Evolutionary conservation across 1,140 invertebrate genomes (phyloP), one percentile per base, ranked within the genome.

Genomic region (Lasioglossum baleicum): DNA sequence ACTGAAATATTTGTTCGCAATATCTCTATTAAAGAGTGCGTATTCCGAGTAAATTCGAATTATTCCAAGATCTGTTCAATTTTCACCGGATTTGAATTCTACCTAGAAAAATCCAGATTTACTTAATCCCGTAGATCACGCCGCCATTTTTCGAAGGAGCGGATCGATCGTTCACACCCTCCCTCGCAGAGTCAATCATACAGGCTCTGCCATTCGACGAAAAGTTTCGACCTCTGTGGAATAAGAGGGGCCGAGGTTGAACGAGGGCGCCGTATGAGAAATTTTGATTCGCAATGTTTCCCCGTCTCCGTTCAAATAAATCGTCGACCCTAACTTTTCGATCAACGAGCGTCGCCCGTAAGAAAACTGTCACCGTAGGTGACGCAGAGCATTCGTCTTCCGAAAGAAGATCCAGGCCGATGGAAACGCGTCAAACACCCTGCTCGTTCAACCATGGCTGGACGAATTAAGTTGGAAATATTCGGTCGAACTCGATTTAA

Each of bases 241-340:
- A 71, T 58, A 53, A 13, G 42, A 1, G 17, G 58, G 53, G 56
- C n/a, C 15, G 44, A 60, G 65, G 68, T 17, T 58, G 56, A 76
- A 69, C 74, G 53, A 51, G 75, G 15, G 61, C 75, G 61, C 51
- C 69, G 76, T 66, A 73, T 79, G 69, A 73, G 70, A 79, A 79
- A 79, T 79, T 79, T 79, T 73, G 76, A 79, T 79, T 79, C 76
- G 70, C 20, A 56, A 44, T 51, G 70, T 56, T 56, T 53, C 51
- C 48, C 26, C 26, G n/a, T 13, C 22, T 7, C 17, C 15, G 42
- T 56, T 26, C n/a, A 75, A 68, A 80, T 68, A 61, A 80, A 80
- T 80, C 72, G 78, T 44, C n/a, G 5, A 48, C 15, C 40, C 53
- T 75, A 80, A 80, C 78, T 74, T 80, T 80, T 75, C 71, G 71